Evolutionary conservation across 2,888 invertebrate genomes (phyloP).

Genomic region (Lasioglossum calceatum): DNA sequence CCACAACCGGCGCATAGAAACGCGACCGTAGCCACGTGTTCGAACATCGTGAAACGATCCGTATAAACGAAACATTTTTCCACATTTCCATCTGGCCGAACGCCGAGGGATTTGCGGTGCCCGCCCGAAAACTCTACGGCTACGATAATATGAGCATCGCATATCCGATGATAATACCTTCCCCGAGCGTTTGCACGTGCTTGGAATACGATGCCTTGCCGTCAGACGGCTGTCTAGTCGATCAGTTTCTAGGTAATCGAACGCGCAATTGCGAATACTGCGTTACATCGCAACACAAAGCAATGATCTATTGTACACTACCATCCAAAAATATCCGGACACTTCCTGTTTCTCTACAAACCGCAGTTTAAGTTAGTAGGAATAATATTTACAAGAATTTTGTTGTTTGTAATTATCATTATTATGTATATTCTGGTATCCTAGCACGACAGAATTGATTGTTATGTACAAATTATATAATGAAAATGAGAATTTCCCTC

Average conservation of each 20-base stretch:
- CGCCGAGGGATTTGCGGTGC: conserved; percentile 33
- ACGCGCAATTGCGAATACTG: conserved; percentile 11
- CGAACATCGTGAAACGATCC: conserved; percentile 17
- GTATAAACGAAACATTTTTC: conserved; percentile 44
- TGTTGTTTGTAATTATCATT: no score
- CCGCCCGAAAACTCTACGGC: not conserved
- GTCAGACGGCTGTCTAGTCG: conserved; percentile 16
- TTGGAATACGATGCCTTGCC: conserved; percentile 9
- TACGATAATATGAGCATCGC: conserved; percentile 31
- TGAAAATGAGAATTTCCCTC: no score
- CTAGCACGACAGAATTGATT: no score
- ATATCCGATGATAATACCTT: conserved; percentile 35
- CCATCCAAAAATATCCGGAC: no score
- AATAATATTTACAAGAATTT: no score
- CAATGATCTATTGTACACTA: conserved; percentile 24
- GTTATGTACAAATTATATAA: no score
- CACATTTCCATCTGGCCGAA: conserved; percentile 22
- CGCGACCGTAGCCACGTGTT: not conserved
- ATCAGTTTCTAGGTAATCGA: conserved; percentile 34
- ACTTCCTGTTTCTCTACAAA: no score
- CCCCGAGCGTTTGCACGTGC: conserved; percentile 36
- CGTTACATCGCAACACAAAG: conserved; percentile 29
- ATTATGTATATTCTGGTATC: no score
- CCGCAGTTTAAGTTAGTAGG: no score
- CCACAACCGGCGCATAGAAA: not conserved